Conservation (phyloP, 2,888 invertebrate genomes). For the Hirtodrosophila duncani region DNA sequence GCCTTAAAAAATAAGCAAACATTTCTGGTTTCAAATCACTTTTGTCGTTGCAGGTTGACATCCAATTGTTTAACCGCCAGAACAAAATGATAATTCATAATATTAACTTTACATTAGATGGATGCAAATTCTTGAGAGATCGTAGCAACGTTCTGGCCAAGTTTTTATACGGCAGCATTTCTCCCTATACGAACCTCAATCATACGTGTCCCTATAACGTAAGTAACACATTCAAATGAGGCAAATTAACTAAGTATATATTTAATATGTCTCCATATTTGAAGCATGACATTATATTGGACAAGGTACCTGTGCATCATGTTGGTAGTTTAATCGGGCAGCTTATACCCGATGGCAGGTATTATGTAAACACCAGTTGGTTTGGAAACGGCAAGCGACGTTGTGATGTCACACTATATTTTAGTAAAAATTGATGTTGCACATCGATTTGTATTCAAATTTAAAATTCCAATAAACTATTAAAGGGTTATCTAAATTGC, state of each 20-base stretch:
- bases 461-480: not conserved
- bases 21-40: not conserved
- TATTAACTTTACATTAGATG: constrained; percentile 17
- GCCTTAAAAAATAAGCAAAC: not conserved
- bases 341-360: constrained; percentile 39
- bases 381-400: not conserved
- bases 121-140: constrained; percentile 26
- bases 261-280: not conserved
- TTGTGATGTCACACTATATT: constrained; percentile 10
- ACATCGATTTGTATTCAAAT: no score
- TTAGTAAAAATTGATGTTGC: constrained; percentile 32
- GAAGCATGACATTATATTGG: constrained; percentile 36
- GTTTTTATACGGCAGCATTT: constrained; percentile 7
- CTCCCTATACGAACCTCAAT: constrained; percentile 30
- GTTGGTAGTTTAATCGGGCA: constrained; percentile 17
- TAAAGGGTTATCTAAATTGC: not conserved
- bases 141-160: constrained; percentile 34
- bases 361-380: constrained; percentile 28
- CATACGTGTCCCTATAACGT: constrained; percentile 45
- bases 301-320: constrained; percentile 41
- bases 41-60: constrained; percentile 2
- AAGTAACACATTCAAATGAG: constrained; percentile 11
- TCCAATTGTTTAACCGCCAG: constrained; percentile 26
- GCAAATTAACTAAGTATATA: no score
- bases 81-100: constrained; percentile 12